Base-by-base conservation (phyloP, 2,888 invertebrate species). In the Notodonta ziczac region DNA sequence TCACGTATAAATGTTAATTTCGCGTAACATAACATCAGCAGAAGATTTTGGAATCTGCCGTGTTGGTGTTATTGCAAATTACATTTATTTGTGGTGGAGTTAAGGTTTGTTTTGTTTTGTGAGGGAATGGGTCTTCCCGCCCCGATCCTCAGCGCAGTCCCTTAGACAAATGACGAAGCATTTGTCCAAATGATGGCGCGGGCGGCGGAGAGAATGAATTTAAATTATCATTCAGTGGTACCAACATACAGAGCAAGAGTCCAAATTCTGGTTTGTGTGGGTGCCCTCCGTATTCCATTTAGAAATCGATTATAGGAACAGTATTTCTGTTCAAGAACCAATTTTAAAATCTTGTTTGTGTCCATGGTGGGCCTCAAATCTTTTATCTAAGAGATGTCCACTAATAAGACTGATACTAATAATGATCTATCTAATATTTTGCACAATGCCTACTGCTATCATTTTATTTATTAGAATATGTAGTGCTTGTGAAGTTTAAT, bases 131-230 rank as follows among this genome's bases (percentile, higher is more conserved):
- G 73, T 75, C 80, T 78, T 77, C 78, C 80, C 81, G 79, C 80
- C 87, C 86, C 86, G 74, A 82, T 69, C 85, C 82, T 69, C 80
- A 67, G 82, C 76, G 80, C 89, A 84, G 75, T 74, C 92, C 89
- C 89, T 88, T 86, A 93, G 94, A 94, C 89, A 94, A 94, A 94
- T 94, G 93, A 91, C 87, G 87, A 87, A 89, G 88, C 94, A 94
- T 94, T 94, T 94, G 94, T 94, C 94, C 94, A 92, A 94, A 94
- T 94, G 94, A 94, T 94, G 94, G 94, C 93, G 93, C 93, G 93
- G 93, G 93, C 93, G 93, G 89, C 88, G 89, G 87, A 94, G 94
- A 94, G 93, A 94, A 94, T 94, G 94, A 94, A 94, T 94, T 94
- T 94, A 94, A 94, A 94, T 94, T 94, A 94, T 94, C 94, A 94